Percentiles rank a stretch among this genome's conserved stretches.
These are phyloP conservation scores for Lepidochitona cinerea DNA, from an alignment of 2,888 invertebrate species.

Conservation along the genomic window DNA sequence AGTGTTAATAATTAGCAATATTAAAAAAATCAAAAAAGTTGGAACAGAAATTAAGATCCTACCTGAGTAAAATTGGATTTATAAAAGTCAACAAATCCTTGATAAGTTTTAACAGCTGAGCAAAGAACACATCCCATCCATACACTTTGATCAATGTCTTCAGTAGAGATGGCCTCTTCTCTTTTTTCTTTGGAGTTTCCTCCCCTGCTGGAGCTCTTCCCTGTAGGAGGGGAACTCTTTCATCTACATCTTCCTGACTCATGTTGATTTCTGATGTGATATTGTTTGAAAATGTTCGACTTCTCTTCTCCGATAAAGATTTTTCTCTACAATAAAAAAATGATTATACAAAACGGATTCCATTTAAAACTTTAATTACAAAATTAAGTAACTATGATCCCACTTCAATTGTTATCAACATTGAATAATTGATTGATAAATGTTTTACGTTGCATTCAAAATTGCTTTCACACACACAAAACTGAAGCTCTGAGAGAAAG, in stretches of 20 bases:
- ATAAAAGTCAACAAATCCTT: slow-evolving; percentile 34
- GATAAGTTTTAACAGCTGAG: slow-evolving; percentile 34
- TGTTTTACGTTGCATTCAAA: no score
- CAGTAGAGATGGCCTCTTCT: slow-evolving; percentile 31
- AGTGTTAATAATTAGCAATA: no score
- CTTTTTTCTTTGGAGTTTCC: background rate
- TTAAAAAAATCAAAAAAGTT: no score
- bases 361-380: no score
- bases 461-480: no score
- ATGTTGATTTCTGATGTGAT: background rate
- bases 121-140: slow-evolving; percentile 19
- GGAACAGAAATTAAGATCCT: no score
- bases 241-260: background rate
- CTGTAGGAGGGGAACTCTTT: background rate
- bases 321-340: background rate
- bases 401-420: no score
- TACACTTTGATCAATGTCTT: slow-evolving; percentile 26
- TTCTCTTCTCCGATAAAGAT: background rate
- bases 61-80: slow-evolving; percentile 40
- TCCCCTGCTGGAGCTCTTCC: background rate
- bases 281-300: background rate
- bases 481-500: no score
- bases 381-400: no score
- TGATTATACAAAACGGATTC: no score
- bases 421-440: no score